Base-by-base conservation (phyloP, 2,888 invertebrate genomes). In the Habrosyne pyritoides region DNA sequence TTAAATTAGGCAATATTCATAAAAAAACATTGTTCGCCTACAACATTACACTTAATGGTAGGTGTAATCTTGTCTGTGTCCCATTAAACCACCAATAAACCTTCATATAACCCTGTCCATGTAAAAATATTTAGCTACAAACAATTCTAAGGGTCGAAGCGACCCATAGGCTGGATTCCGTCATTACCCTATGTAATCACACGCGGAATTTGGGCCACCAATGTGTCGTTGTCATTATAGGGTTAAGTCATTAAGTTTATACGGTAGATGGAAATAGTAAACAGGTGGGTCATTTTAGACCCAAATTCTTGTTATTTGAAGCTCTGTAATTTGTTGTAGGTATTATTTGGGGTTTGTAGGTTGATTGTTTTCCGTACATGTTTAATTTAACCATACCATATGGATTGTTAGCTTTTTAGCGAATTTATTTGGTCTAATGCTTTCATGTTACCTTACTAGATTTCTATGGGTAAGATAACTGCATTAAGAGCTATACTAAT, bases 121-220 rank as follows among this genome's bases (percentile, higher is more conserved):
- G 69, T 67, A 75, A 78, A 79, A 78, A 79, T 76, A 66, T 78
- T 67, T 54, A 47, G 48, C 55, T 71, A 58, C 55, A 55, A 68
- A 68, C 67, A 72, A 75, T 70, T 65, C 47, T 47, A 55, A 60
- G 65, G 72, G 69, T 64, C 64, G 18, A 18, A 7, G 42, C 42
- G 42, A 42, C 42, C 42, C 42, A 42, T 42, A 42, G 18, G 10
- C 21, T 21, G 52, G 12, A 50, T 50, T 22, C 51, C 26, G 53
- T 42, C 42, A 47, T 59, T 53, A 60, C 53, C 52, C 28, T 58
- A 56, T 60, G 73, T 77, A 79, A 78, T 79, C 79, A 77, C 63
- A 65, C 67, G 59, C 59, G 73, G 79, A 73, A 79, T 78, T 67
- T 68, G 53, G 65, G 56, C 55, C 60, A 55, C 63, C 42, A 63